phyloP scores from a whole-genome alignment of 2,113 vertebrate species.

The Oreochromis aureus region DNA sequence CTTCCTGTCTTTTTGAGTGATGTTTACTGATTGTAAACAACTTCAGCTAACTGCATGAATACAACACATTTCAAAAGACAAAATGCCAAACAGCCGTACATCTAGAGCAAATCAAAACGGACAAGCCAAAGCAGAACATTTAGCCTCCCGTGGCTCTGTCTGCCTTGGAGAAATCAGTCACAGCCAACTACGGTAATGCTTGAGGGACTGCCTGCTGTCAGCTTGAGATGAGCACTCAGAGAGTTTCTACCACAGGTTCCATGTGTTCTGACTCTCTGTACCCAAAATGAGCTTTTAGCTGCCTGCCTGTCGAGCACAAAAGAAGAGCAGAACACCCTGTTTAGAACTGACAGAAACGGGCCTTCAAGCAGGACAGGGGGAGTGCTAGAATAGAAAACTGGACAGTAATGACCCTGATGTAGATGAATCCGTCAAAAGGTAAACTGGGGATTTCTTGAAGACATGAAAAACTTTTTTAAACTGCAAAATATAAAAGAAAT shows the following conservation, averaged over 20 bases:
- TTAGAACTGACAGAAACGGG: constrained; percentile 8
- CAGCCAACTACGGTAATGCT: constrained; percentile 49
- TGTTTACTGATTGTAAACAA: constrained; percentile 11
- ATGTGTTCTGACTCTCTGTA: constrained; percentile 44
- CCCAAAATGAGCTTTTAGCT: constrained; percentile 62
- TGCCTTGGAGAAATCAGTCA: constrained; percentile 63
- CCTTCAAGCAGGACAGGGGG: background rate
- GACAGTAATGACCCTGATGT: background rate
- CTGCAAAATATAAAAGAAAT: background rate
- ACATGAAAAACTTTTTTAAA: background rate
- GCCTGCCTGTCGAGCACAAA: constrained; percentile 22
- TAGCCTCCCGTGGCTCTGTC: constrained; percentile 53
- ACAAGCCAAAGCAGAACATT: constrained; percentile 54
- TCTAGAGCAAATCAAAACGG: constrained; percentile 57
- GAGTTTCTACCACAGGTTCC: constrained; percentile 47
- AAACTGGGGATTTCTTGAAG: background rate
- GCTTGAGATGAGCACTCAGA: constrained; percentile 49
- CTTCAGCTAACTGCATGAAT: background rate
- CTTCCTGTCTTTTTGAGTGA: background rate
- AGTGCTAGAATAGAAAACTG: background rate
- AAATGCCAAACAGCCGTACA: constrained; percentile 43
- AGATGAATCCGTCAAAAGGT: background rate
- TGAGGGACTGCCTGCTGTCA: constrained; percentile 62
- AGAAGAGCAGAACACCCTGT: constrained; percentile 14
- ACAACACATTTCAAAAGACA: constrained; percentile 18